Conservation (phyloP, 2,113 vertebrate species). For the Caretta caretta region DNA sequence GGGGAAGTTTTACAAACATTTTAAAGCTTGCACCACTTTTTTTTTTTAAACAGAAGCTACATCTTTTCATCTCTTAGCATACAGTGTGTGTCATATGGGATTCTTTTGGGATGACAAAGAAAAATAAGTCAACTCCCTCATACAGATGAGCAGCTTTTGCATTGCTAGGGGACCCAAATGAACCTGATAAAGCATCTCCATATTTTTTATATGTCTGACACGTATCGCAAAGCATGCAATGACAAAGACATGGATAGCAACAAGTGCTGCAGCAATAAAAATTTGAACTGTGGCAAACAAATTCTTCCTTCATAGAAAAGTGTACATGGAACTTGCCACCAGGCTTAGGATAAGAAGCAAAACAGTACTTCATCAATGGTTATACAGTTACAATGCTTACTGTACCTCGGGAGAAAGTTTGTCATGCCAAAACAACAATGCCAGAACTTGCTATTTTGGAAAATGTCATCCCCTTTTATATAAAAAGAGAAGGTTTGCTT, state of each 20-base stretch:
- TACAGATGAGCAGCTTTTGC: not conserved
- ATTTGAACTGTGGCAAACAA: slow-evolving; percentile 48
- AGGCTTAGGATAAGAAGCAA: not conserved
- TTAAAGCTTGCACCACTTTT: not conserved
- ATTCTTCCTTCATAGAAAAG: slow-evolving; percentile 18
- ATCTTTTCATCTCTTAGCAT: not conserved
- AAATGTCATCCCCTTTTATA: not conserved
- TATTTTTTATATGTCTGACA: not conserved
- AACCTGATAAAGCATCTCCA: not conserved
- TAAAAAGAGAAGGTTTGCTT: not conserved
- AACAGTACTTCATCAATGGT: not conserved
- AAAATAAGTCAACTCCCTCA: not conserved
- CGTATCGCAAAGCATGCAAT: not conserved
- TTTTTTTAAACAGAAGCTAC: not conserved
- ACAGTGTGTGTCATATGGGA: not conserved
- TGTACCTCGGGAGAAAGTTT: not conserved
- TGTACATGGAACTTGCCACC: not conserved
- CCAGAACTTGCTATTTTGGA: not conserved
- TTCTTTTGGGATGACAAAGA: not conserved
- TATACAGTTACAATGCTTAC: not conserved
- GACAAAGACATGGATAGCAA: not conserved
- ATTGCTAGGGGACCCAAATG: not conserved
- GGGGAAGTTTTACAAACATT: not conserved
- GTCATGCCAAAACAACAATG: not conserved
- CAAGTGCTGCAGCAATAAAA: not conserved